Evolutionary conservation across 2,113 vertebrate species (phyloP).

Genomic region (Hoplias malabaricus): DNA sequence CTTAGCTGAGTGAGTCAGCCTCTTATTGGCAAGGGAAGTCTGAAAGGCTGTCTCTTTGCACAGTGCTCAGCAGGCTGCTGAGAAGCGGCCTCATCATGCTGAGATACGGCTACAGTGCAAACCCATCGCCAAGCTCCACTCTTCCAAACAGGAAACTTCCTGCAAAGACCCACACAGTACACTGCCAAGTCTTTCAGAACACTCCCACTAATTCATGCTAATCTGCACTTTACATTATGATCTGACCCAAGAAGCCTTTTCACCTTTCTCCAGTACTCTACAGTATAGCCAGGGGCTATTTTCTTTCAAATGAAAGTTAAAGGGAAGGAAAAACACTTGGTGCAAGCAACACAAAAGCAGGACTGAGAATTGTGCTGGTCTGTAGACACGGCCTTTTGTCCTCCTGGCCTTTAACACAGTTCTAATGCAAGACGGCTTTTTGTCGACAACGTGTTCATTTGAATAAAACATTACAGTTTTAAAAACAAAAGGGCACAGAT

Average conservation of each 20-base stretch:
- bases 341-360: background rate
- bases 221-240: slow-evolving; percentile 59
- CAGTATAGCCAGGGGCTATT: background rate
- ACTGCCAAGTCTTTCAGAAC: background rate
- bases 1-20: background rate
- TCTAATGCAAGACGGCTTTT: background rate
- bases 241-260: slow-evolving; percentile 15
- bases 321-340: background rate
- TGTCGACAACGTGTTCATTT: background rate
- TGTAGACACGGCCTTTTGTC: slow-evolving; percentile 29
- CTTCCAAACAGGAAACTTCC: background rate
- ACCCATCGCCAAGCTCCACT: background rate
- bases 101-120: background rate
- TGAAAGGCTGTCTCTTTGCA: background rate
- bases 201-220: slow-evolving; percentile 58
- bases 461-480: background rate
- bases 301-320: background rate
- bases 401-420: background rate
- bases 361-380: background rate
- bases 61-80: background rate
- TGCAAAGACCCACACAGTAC: background rate
- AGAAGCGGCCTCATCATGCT: background rate
- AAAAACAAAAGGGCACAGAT: background rate
- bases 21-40: background rate
- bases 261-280: background rate